Conservation (phyloP, 2,888 invertebrate species). For the Anoplius nigerrimus region DNA sequence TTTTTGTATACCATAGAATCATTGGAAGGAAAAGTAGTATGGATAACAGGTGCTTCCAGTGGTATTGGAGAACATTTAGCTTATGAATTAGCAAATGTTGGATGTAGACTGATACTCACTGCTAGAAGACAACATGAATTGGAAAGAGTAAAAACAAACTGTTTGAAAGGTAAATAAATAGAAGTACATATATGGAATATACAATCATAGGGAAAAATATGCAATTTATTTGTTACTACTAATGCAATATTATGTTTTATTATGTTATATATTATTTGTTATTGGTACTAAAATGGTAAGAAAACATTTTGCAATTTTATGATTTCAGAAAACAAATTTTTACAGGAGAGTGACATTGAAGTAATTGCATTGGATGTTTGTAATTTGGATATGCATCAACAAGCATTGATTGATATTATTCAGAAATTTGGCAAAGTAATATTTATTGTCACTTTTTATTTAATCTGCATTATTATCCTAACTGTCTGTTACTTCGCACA, state of each 20-base stretch:
- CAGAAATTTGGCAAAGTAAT: slow-evolving; percentile 80
- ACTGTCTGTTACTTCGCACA: no score
- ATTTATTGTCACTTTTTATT: not conserved
- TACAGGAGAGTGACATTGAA: slow-evolving; percentile 80
- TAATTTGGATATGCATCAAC: slow-evolving; percentile 79
- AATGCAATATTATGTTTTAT: no score
- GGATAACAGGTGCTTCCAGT: slow-evolving; percentile 90
- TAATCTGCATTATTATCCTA: not conserved
- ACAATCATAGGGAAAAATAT: no score
- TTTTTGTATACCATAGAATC: slow-evolving; percentile 68
- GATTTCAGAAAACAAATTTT: slow-evolving; percentile 48
- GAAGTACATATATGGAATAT: no score
- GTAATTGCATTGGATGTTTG: slow-evolving; percentile 83
- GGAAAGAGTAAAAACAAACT: slow-evolving; percentile 81
- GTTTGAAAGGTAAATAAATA: slow-evolving; percentile 77
- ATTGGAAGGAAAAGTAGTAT: slow-evolving; percentile 83
- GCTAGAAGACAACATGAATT: slow-evolving; percentile 81
- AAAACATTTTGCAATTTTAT: slow-evolving; percentile 6
- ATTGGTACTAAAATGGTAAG: slow-evolving; percentile 1
- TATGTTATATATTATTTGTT: slow-evolving; percentile 3
- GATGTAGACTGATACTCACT: slow-evolving; percentile 82
- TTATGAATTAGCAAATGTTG: slow-evolving; percentile 80
- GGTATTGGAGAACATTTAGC: slow-evolving; percentile 88
- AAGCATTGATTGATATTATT: slow-evolving; percentile 79
- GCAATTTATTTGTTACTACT: no score